These are phyloP conservation scores for Synergus gifuensis DNA, from an alignment of 2,888 invertebrate genomes.

Conservation along the genomic window DNA sequence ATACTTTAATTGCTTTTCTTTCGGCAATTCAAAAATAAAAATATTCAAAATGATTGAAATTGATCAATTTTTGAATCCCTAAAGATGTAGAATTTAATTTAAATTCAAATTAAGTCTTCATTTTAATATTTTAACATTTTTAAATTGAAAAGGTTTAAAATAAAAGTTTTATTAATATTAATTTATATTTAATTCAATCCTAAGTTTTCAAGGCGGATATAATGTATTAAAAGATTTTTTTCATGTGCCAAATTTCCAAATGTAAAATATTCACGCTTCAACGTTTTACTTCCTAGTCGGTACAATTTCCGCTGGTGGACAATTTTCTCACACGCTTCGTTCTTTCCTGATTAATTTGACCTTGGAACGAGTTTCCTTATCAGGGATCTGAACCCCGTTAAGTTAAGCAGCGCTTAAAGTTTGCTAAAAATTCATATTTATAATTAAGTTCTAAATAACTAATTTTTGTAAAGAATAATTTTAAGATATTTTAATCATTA, in stretches of 20 bases:
- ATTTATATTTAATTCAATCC: too few species aligned
- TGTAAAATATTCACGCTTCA: background rate
- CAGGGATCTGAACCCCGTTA: background rate
- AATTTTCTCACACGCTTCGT: constrained; percentile 28
- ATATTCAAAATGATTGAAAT: too few species aligned
- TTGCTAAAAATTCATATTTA: background rate
- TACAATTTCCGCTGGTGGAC: background rate
- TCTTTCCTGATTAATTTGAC: constrained; percentile 11
- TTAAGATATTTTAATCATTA: background rate
- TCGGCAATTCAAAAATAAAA: background rate
- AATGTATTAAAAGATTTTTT: background rate
- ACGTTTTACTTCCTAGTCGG: background rate
- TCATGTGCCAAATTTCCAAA: background rate
- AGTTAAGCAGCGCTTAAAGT: background rate
- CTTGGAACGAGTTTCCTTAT: constrained; percentile 23
- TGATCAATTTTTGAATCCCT: too few species aligned
- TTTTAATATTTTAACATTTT: too few species aligned
- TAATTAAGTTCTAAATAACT: background rate
- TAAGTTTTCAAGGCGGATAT: too few species aligned
- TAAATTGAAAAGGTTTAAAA: too few species aligned
- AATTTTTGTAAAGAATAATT: background rate
- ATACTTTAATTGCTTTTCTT: background rate
- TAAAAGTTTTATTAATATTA: background rate
- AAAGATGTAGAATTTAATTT: too few species aligned
- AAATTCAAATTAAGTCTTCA: too few species aligned